These are phyloP conservation scores for Lasius fuliginosus DNA, from an alignment of 2,888 invertebrate species.

Conservation along the genomic window DNA sequence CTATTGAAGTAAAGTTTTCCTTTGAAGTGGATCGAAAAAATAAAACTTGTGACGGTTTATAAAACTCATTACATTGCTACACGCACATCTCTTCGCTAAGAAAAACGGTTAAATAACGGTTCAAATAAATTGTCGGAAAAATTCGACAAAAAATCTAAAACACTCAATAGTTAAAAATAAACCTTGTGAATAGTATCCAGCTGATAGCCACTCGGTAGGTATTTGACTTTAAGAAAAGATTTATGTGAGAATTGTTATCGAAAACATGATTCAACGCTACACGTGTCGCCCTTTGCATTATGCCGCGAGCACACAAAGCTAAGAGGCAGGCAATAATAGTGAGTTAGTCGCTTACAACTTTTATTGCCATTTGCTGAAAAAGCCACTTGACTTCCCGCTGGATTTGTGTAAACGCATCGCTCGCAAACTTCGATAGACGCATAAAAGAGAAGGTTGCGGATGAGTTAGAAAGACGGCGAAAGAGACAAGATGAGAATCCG, in stretches of 20 bases:
- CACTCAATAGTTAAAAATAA: not conserved
- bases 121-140: not conserved
- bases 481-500: conserved; percentile 28
- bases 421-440: conserved; percentile 13
- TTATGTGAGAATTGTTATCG: not conserved
- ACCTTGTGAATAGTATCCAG: not conserved
- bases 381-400: conserved; percentile 34
- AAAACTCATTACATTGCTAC: not conserved
- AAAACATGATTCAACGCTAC: not conserved
- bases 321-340: not conserved
- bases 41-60: not conserved
- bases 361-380: conserved; percentile 34
- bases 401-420: conserved; percentile 30
- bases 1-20: not conserved
- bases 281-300: not conserved
- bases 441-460: conserved; percentile 15
- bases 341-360: not conserved
- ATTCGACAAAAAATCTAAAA: not conserved
- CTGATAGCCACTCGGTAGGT: not conserved
- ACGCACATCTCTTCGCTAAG: not conserved
- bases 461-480: conserved; percentile 30
- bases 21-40: not conserved
- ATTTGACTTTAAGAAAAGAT: not conserved
- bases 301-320: conserved; percentile 1
- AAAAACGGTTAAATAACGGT: not conserved